Base-by-base conservation (phyloP, 2,888 invertebrate genomes). In the Drosophila ustulata region DNA sequence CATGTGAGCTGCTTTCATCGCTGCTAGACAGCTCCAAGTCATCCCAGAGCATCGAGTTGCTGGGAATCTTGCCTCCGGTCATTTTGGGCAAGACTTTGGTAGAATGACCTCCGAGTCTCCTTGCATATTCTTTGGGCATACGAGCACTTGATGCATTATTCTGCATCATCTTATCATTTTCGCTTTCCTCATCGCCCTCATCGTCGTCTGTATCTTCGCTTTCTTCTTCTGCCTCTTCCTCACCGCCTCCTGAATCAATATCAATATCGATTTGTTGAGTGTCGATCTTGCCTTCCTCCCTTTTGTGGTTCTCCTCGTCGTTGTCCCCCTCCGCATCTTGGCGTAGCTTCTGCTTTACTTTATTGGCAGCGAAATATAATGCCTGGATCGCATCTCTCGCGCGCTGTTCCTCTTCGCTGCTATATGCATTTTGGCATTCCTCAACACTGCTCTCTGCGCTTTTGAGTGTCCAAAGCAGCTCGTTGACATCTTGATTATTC, bases 1-100 rank as follows among this genome's bases (percentile, higher is more conserved):
- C 23, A 25, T 18, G 50, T 6, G 7, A n/a, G 1, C 49, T 32
- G 41, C 56, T 62, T 8, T 18, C 47, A 2, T 62, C 63, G 49
- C 45, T 66, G 59, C 59, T 71, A 23, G 25, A 64, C 8, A 65
- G 7, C 28, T 58, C 53, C 34, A 70, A 8, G 45, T 71, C 65
- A 0, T 26, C 6, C 70, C 70, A 69, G 23, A 70, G 52, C 11
- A n/a, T 43, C 0, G 57, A 37, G 0, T 45, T 3, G 1, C 1
- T 2, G 0, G 18, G 4, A 23, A 7, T 11, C 1, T 18, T 18
- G 18, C 18, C 18, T 18, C 18, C 18, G 18, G 18, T 18, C 18
- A 1, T 18, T 18, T 18, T 2, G 18, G 18, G 18, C 18, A 18
- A 18, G 18, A 18, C 18, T 18, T 18, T 18, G 18, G 18, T 18